A percentile compares a stretch with the other conserved stretches of the same genome.
phyloP scores from a whole-genome alignment of 64 coral and sea anemone genomes.

The Cladopsammia gracilis region DNA sequence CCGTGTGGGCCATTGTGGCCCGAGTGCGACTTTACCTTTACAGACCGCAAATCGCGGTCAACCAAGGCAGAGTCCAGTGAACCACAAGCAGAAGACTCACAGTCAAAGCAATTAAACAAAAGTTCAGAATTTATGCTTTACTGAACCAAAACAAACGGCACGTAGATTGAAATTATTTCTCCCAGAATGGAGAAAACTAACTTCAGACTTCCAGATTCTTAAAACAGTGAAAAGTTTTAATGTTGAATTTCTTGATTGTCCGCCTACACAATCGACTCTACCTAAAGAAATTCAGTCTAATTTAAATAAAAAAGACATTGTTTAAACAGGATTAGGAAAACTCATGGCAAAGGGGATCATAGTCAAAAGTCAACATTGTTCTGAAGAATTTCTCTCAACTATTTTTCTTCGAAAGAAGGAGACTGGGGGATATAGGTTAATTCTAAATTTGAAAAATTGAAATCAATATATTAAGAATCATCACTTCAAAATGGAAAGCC shows the following conservation, averaged over 20 bases:
- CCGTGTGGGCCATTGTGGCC: too few species aligned
- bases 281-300: neutral
- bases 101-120: conserved; percentile 26
- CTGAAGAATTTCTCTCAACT: conserved; percentile 29
- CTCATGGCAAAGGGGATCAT: conserved; percentile 16
- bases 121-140: neutral
- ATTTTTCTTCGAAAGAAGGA: conserved; percentile 30
- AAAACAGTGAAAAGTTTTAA: conserved; percentile 10
- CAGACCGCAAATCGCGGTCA: conserved; percentile 21
- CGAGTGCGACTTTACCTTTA: too few species aligned
- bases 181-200: conserved; percentile 48
- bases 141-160: conserved; percentile 23
- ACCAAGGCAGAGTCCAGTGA: neutral
- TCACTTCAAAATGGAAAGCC: conserved; percentile 24
- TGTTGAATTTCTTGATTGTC: conserved; percentile 26
- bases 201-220: conserved; percentile 33
- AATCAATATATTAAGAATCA: conserved; percentile 5
- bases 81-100: neutral
- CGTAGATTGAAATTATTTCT: conserved; percentile 40
- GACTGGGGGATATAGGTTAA: conserved; percentile 4
- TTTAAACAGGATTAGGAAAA: conserved; percentile 8
- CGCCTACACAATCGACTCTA: neutral
- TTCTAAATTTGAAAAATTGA: conserved; percentile 12
- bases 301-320: neutral
- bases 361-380: neutral